phyloP scores from a whole-genome alignment of 2,113 vertebrate genomes.

The Oceanodroma tethys region DNA sequence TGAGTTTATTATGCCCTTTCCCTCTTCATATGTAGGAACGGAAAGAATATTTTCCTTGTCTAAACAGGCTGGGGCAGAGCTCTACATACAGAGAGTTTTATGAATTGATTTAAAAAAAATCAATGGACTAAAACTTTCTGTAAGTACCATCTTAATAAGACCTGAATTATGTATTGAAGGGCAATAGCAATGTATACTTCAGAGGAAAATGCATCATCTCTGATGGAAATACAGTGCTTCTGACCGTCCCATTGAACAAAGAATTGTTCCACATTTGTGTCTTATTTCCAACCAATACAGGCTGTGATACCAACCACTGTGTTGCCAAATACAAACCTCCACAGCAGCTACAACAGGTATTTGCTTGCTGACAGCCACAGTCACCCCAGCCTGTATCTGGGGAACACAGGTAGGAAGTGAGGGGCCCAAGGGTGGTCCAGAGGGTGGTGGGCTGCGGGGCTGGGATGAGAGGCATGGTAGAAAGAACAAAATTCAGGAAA shows the following conservation, averaged over 20 bases:
- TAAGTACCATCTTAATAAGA: background rate
- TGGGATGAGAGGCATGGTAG: background rate
- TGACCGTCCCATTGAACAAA: background rate
- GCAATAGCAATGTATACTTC: background rate
- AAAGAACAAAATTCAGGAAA: background rate
- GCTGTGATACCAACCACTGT: background rate
- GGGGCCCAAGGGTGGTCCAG: rapidly evolving
- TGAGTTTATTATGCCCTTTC: background rate
- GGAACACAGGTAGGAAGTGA: background rate
- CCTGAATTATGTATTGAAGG: background rate
- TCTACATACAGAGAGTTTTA: background rate
- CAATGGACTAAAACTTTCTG: background rate
- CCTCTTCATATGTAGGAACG: background rate
- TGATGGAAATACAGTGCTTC: background rate
- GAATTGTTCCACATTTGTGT: background rate
- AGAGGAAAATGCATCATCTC: background rate
- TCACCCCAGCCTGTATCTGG: background rate
- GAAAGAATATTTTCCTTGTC: background rate
- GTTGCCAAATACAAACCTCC: background rate
- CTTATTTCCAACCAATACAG: background rate
- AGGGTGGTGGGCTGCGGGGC: background rate
- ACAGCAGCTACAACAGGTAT: background rate
- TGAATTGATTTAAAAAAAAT: background rate
- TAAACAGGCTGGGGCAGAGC: background rate
- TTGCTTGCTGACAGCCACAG: background rate